Evolutionary conservation across 2,797 vertebrate genomes (phyloP).

Genomic region (Aeoliscus strigatus): DNA sequence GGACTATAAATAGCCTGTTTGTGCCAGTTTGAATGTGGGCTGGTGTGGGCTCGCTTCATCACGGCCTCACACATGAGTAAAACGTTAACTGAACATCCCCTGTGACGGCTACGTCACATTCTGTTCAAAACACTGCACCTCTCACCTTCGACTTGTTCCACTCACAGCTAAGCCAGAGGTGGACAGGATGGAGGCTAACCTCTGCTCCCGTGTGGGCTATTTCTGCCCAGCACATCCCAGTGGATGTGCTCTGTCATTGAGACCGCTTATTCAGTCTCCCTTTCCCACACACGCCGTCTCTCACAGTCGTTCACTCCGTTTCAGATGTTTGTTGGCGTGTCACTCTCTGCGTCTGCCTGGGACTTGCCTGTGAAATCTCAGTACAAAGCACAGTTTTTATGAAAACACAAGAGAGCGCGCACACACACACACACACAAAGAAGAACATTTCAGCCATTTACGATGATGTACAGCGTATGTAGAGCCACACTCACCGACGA

Average conservation of each 20-base stretch:
- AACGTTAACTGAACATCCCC: background rate
- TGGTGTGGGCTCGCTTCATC: constrained; percentile 15
- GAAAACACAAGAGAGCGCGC: background rate
- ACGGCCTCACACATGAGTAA: background rate
- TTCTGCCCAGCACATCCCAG: constrained; percentile 7
- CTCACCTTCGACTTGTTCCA: constrained; percentile 17
- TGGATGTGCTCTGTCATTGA: no score
- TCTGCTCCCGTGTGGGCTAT: constrained; percentile 8
- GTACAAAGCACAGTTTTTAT: constrained; percentile 6
- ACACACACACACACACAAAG: no score
- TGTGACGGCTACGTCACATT: constrained; percentile 4
- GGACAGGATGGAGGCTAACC: constrained; percentile 6
- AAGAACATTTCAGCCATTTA: no score
- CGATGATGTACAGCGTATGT: no score
- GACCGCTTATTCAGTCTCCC: constrained; percentile 29
- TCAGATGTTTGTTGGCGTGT: background rate
- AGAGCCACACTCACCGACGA: no score
- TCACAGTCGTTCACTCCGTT: constrained; percentile 1
- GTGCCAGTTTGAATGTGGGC: constrained; percentile 10
- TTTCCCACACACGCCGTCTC: constrained; percentile 16
- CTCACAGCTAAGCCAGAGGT: constrained; percentile 15
- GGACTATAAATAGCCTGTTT: constrained; percentile 66
- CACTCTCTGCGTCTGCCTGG: constrained; percentile 2
- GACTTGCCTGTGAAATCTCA: constrained; percentile 17
- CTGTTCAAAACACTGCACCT: constrained; percentile 14